These are phyloP conservation scores for Hyposmocoma kahamanoa DNA, from an alignment of 1,140 invertebrate genomes.

Conservation along the genomic window DNA sequence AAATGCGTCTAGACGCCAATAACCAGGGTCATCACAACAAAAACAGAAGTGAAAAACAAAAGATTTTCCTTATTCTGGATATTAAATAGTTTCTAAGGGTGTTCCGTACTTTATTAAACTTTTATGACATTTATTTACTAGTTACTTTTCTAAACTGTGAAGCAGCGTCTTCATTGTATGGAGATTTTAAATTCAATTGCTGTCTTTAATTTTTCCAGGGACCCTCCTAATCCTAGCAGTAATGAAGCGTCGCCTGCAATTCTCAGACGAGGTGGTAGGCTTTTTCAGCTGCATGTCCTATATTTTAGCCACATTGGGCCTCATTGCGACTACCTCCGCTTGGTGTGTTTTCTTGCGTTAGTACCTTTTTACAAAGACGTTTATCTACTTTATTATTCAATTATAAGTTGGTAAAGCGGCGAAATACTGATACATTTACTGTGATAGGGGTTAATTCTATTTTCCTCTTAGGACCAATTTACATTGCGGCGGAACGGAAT, in stretches of 20 bases:
- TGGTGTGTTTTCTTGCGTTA: constrained; percentile 51
- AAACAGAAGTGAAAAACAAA: no score
- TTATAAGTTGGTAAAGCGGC: no score
- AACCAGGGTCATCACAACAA: no score
- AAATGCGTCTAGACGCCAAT: no score
- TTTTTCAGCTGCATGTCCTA: constrained; percentile 52
- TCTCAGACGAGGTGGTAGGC: constrained; percentile 58
- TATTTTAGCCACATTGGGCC: constrained; percentile 35
- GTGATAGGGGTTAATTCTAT: no score
- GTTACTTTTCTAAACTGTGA: neutral
- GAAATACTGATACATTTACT: no score
- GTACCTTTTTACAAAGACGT: constrained; percentile 21
- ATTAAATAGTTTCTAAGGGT: no score
- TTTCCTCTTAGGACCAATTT: no score
- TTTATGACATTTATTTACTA: neutral
- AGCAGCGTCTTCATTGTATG: neutral
- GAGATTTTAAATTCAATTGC: neutral
- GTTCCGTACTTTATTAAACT: neutral
- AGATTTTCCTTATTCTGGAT: no score
- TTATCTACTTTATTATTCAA: no score
- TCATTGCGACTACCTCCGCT: constrained; percentile 41
- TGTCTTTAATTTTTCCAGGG: constrained; percentile 34
- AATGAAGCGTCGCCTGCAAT: constrained; percentile 42
- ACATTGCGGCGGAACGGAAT: no score
- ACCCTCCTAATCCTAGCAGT: constrained; percentile 55